Evolutionary conservation across 2,113 vertebrate genomes (phyloP).

Genomic region (Tylochromis polylepis): DNA sequence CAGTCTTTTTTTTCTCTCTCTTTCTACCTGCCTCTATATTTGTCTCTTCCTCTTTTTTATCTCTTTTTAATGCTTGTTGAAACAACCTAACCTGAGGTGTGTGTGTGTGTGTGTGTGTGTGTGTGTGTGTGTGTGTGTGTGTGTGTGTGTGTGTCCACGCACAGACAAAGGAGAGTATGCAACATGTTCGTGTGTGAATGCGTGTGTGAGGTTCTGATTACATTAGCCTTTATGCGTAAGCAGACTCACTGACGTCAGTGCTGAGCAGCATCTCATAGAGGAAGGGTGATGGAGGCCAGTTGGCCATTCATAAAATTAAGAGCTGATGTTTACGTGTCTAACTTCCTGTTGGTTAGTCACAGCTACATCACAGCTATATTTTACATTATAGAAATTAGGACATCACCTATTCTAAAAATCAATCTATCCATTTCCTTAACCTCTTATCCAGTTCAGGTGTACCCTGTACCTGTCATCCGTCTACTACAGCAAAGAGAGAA

Average conservation of each 20-base stretch:
- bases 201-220: constrained; percentile 31
- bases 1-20: background rate
- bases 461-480: background rate
- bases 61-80: constrained; percentile 1
- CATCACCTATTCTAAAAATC: background rate
- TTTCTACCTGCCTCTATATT: background rate
- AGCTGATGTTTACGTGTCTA: background rate
- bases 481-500: background rate
- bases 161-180: constrained; percentile 12
- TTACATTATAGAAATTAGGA: background rate
- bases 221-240: constrained; percentile 53
- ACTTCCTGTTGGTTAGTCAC: background rate
- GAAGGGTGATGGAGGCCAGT: background rate
- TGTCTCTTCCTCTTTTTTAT: background rate
- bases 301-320: constrained; percentile 38
- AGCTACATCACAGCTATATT: background rate
- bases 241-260: constrained; percentile 57
- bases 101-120: background rate
- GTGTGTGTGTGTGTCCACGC: background rate
- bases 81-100: background rate
- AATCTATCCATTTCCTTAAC: background rate
- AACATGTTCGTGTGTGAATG: background rate
- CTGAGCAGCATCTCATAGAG: constrained; percentile 19
- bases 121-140: background rate
- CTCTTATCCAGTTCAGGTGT: background rate